phyloP scores from a whole-genome alignment of 23 tunicate species.

The Ascidia mentula region DNA sequence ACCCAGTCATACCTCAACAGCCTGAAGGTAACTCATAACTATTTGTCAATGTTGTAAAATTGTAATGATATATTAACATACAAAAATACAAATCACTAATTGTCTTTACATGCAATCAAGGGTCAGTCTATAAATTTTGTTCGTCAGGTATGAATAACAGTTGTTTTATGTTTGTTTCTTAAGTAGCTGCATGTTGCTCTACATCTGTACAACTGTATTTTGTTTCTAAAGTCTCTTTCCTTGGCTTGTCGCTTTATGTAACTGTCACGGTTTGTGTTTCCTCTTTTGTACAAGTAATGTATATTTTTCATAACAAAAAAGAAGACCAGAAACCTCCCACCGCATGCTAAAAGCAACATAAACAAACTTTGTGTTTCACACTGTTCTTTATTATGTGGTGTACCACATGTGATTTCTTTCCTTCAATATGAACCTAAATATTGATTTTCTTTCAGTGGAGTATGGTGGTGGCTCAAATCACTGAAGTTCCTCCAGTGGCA shows the following conservation, averaged over 20 bases:
- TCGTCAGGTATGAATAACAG: conserved; percentile 1
- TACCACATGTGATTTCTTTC: too few relatives aligned
- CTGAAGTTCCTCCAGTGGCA: conserved; percentile 86
- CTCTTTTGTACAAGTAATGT: too few relatives aligned
- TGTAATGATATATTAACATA: too few relatives aligned
- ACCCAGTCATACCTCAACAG: conserved; percentile 58
- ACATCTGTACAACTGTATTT: not conserved
- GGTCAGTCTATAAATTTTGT: not conserved
- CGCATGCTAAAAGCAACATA: too few relatives aligned
- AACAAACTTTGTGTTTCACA: too few relatives aligned
- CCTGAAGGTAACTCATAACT: conserved; percentile 35
- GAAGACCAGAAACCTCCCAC: too few relatives aligned
- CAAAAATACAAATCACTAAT: not conserved
- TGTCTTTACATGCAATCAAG: not conserved
- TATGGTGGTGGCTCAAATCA: conserved; percentile 60
- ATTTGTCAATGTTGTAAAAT: not conserved
- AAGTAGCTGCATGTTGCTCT: not conserved
- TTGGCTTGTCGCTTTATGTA: not conserved
- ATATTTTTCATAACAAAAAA: too few relatives aligned
- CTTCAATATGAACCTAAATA: too few relatives aligned
- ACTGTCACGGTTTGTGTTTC: too few relatives aligned
- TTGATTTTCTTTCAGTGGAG: conserved; percentile 63
- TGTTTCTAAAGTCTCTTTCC: not conserved
- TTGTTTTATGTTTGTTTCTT: not conserved
- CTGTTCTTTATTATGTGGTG: too few relatives aligned